phyloP scores from a whole-genome alignment of 2,888 invertebrate genomes.

The Cynaeus angustus region DNA sequence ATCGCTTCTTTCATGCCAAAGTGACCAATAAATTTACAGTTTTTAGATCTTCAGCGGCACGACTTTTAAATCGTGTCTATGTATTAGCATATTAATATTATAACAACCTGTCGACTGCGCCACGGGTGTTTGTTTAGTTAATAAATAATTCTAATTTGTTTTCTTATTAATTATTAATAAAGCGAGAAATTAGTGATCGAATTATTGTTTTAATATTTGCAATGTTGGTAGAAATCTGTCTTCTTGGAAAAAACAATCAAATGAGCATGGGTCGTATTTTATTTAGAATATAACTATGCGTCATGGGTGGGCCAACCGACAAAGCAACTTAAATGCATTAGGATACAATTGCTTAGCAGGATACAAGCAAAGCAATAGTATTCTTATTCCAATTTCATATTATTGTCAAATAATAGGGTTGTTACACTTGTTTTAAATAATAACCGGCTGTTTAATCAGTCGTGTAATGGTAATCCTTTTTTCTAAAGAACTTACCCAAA shows the following conservation, averaged over 20 bases:
- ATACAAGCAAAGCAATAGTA: slow-evolving; percentile 62
- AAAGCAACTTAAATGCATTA: slow-evolving; percentile 69
- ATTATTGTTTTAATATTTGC: neutral
- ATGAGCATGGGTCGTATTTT: slow-evolving; percentile 49
- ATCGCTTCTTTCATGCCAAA: slow-evolving; percentile 18
- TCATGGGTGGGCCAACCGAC: slow-evolving; percentile 68
- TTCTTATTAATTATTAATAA: slow-evolving; percentile 44
- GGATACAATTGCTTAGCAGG: slow-evolving; percentile 68
- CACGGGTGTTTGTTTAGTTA: slow-evolving; percentile 47
- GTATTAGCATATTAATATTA: slow-evolving; percentile 49
- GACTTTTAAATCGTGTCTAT: slow-evolving; percentile 36
- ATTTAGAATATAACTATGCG: slow-evolving; percentile 52
- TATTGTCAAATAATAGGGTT: slow-evolving; percentile 66
- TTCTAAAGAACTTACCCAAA: slow-evolving; percentile 57
- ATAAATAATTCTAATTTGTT: slow-evolving; percentile 48
- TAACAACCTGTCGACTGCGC: slow-evolving; percentile 45
- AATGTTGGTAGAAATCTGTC: slow-evolving; percentile 19
- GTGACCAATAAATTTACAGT: slow-evolving; percentile 29
- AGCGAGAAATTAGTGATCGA: slow-evolving; percentile 33
- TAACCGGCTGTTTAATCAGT: slow-evolving; percentile 64
- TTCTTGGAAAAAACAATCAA: slow-evolving; percentile 39
- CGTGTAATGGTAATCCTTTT: slow-evolving; percentile 66
- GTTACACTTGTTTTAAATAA: slow-evolving; percentile 67
- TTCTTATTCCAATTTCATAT: slow-evolving; percentile 63
- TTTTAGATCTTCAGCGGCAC: slow-evolving; percentile 38